phyloP scores from a whole-genome alignment of 1,140 invertebrate genomes.

The Drosophila persimilis region DNA sequence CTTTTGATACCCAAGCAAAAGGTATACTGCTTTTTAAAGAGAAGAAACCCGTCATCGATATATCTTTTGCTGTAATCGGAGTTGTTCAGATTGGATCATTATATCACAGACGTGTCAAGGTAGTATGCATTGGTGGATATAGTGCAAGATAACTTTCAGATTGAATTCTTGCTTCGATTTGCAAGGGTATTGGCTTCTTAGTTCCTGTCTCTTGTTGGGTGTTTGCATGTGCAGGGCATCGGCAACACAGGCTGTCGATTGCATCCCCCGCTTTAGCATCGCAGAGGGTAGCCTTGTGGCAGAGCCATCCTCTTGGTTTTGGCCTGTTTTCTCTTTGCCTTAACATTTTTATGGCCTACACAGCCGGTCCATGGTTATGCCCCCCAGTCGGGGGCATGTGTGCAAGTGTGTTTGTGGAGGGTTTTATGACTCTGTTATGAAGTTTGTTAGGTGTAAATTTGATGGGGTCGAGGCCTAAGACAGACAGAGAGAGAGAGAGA shows the following conservation, averaged over 20 bases:
- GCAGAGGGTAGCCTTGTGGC: conserved; percentile 4
- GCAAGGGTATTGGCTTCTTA: too few species aligned
- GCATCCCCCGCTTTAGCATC: not conserved
- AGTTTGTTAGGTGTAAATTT: conserved; percentile 81
- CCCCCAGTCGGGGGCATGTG: not conserved
- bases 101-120: too few species aligned
- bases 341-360: conserved; percentile 66
- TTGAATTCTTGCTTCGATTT: too few species aligned
- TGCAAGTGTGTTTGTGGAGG: conserved; percentile 10
- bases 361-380: conserved; percentile 5
- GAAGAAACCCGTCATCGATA: too few species aligned
- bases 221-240: too few species aligned
- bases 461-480: conserved; percentile 52
- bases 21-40: too few species aligned
- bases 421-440: conserved; percentile 79
- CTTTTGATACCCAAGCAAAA: too few species aligned
- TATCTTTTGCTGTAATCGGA: too few species aligned
- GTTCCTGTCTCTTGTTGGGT: too few species aligned
- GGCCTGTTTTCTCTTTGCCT: conserved; percentile 34
- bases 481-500: conserved; percentile 4
- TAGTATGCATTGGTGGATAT: too few species aligned
- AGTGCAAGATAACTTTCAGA: too few species aligned
- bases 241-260: not conserved
- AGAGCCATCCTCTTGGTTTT: conserved; percentile 1
- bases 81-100: too few species aligned